phyloP scores from a whole-genome alignment of 2,888 invertebrate species.

The Drosophila dives region DNA sequence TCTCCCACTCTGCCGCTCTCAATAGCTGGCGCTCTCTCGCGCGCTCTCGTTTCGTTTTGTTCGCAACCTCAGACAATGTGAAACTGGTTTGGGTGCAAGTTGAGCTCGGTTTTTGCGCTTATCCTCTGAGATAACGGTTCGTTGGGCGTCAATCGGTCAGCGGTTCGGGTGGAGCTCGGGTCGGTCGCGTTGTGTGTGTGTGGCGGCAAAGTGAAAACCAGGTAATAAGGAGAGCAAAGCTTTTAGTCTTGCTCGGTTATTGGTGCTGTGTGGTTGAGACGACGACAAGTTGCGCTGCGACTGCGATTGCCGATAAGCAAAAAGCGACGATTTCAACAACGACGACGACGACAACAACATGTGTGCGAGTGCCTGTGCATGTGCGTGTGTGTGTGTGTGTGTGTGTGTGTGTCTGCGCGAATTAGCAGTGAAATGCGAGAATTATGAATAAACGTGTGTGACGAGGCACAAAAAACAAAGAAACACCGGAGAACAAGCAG shows the following conservation, averaged over 20 bases:
- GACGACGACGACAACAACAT: slow-evolving; percentile 18
- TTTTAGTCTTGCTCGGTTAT: slow-evolving; percentile 83
- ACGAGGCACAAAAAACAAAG: slow-evolving; percentile 42
- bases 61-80: slow-evolving; percentile 70
- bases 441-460: slow-evolving; percentile 39
- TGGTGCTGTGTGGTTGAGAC: slow-evolving; percentile 83
- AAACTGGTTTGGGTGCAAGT: slow-evolving; percentile 57
- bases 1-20: not conserved
- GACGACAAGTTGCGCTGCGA: slow-evolving; percentile 61
- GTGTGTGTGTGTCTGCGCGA: slow-evolving; percentile 32
- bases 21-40: slow-evolving; percentile 9
- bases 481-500: slow-evolving; percentile 6
- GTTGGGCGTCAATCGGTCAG: slow-evolving; percentile 49
- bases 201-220: slow-evolving; percentile 74
- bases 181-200: slow-evolving; percentile 19
- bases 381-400: slow-evolving; percentile 23
- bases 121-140: slow-evolving; percentile 60
- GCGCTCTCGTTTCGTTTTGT: slow-evolving; percentile 7
- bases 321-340: slow-evolving; percentile 35
- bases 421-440: slow-evolving; percentile 51
- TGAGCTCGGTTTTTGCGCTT: slow-evolving; percentile 62
- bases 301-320: slow-evolving; percentile 6
- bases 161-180: slow-evolving; percentile 14
- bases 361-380: slow-evolving; percentile 16
- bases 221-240: slow-evolving; percentile 82